phyloP scores from a whole-genome alignment of 2,113 vertebrate species.

The Gorsachius goisagi region DNA sequence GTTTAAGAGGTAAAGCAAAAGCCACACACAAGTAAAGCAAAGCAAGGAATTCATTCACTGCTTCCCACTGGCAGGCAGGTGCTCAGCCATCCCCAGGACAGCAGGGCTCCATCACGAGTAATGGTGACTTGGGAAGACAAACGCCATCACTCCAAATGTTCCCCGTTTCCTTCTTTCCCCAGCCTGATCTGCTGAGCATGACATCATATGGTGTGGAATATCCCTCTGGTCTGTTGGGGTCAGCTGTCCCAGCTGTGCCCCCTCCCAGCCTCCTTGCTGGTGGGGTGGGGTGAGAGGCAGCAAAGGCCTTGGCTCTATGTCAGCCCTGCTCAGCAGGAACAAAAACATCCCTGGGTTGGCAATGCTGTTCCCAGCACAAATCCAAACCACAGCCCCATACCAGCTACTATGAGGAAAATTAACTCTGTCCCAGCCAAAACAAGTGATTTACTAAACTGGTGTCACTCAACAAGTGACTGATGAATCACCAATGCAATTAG shows the following conservation, averaged over 20 bases:
- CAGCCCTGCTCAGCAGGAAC: neutral
- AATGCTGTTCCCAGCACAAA: rapidly evolving
- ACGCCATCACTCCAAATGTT: neutral
- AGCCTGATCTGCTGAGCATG: neutral
- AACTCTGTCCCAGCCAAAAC: neutral
- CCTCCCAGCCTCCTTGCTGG: neutral
- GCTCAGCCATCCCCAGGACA: neutral
- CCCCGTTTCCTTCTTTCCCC: neutral
- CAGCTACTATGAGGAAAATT: neutral
- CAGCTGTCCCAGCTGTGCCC: neutral
- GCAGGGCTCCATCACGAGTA: no score
- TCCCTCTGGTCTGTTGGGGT: neutral
- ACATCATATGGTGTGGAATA: no score
- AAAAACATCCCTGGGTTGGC: neutral
- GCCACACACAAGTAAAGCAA: neutral
- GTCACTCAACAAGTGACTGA: neutral
- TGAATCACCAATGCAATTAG: neutral
- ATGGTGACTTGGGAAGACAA: neutral
- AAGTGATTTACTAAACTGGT: neutral
- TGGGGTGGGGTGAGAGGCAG: neutral
- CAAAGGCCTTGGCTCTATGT: neutral
- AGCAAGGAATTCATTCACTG: neutral
- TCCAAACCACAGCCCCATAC: neutral
- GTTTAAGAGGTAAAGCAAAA: neutral
- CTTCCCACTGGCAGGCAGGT: neutral